Evolutionary conservation across 2,113 vertebrate species (phyloP).

Genomic region (Lipophrys pholis): DNA sequence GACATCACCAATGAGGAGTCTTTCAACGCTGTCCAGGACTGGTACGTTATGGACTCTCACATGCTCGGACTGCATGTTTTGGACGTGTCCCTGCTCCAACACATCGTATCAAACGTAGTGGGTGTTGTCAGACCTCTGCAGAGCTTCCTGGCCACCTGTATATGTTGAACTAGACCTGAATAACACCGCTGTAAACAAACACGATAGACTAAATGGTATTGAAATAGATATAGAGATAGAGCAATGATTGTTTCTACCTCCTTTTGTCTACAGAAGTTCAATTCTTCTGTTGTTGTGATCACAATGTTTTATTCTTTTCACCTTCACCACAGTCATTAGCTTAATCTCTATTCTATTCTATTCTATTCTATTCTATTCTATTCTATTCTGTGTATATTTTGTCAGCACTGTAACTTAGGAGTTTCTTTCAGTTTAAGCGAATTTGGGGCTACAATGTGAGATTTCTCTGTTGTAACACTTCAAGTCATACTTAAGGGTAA

Average conservation of each 20-base stretch:
- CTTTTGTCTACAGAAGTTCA: background rate
- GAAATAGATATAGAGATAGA: conserved; percentile 40
- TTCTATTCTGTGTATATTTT: too few species aligned
- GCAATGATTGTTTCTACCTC: conserved; percentile 13
- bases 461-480: background rate
- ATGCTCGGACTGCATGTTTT: too few species aligned
- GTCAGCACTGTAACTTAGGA: background rate
- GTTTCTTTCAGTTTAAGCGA: background rate
- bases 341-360: background rate
- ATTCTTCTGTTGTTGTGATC: background rate
- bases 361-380: too few species aligned
- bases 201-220: too few species aligned
- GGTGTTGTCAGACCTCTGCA: too few species aligned
- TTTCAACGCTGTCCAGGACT: conserved; percentile 90
- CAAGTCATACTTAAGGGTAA: background rate
- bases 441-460: background rate
- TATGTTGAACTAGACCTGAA: too few species aligned
- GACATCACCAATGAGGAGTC: conserved; percentile 86
- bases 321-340: background rate
- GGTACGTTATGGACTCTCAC: conserved; percentile 82
- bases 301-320: background rate
- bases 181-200: too few species aligned
- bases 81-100: background rate
- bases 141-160: too few species aligned
- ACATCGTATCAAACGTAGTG: too few species aligned